Evolutionary conservation across 2,888 invertebrate species (phyloP), one percentile per base, ranked within the genome.

Genomic region (Calameuta filiformis): DNA sequence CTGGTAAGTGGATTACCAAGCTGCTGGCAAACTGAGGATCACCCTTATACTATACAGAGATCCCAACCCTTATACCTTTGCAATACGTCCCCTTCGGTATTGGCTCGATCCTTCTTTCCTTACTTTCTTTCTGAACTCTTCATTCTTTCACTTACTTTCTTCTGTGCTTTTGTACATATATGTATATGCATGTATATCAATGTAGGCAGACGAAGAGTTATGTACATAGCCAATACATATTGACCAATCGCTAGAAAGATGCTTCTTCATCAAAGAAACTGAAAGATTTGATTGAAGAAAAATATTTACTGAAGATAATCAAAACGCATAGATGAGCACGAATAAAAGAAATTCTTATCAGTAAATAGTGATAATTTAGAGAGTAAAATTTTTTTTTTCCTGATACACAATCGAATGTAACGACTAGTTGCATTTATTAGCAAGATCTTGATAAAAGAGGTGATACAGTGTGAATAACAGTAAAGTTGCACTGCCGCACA

Each of bases 1-100:
- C 79, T 83, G 78, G 83, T 86, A 87, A 87, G 87, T 87, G 86
- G 87, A 86, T 87, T 87, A 87, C 85, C 83, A 81, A 76, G 73
- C 69, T 75, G 76, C 73, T 75, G 40, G 73, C 35, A 15, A 68
- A 37, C 35, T 40, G 11, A 35, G 69, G 68, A 68, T 23, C 75
- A 34, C 15, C 68, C 40, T 56, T 56, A 2, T 23, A 56, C 40
- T 23, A 9, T 23, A 40, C 15, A 23, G 23, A 23, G 23, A 15
- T 56, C 23, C 23, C 33, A 75, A 30, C 73, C 73, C 30, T 77
- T 73, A 56, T n/a, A 71, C 30, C 35, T 33, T 73, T 33, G 31
- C 73, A 35, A 34, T 12, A 15, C 76, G 15, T 31, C 33, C 69
- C 30, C 12, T 23, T 31, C 31, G 40, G 30, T 30, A 35, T 23